Evolutionary conservation across 1,140 invertebrate genomes (phyloP).

Genomic region (Aphelinus atriplicis): DNA sequence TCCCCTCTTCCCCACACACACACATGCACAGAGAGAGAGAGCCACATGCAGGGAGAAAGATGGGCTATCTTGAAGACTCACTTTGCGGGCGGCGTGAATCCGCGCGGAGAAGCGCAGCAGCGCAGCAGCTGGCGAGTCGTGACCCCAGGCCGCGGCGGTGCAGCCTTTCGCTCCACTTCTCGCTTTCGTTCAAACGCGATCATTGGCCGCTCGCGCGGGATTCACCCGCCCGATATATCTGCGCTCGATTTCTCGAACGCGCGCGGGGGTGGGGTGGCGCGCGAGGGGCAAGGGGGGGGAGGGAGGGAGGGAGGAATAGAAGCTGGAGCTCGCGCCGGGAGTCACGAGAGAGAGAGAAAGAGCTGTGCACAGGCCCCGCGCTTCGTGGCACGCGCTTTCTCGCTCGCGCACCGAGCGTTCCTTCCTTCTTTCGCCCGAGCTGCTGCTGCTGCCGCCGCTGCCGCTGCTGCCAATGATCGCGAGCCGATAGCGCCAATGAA

Average conservation of each 20-base stretch:
- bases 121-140: constrained; percentile 13
- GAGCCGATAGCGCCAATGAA: constrained; percentile 32
- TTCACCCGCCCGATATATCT: neutral
- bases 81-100: constrained; percentile 15
- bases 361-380: neutral
- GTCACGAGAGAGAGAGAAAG: too few species aligned
- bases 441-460: too few species aligned
- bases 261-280: neutral
- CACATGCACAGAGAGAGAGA: neutral
- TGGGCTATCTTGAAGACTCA: constrained; percentile 39
- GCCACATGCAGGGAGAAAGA: constrained; percentile 1
- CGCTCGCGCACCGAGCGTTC: neutral
- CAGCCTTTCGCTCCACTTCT: constrained; percentile 32
- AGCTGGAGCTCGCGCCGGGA: neutral
- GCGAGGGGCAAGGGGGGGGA: neutral
- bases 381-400: constrained; percentile 34
- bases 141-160: constrained; percentile 8
- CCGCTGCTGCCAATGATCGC: constrained; percentile 27
- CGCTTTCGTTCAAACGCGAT: constrained; percentile 29
- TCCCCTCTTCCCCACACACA: neutral
- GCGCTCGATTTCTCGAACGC: too few species aligned
- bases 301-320: neutral
- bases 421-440: too few species aligned
- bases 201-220: neutral
- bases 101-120: too few species aligned